phyloP scores from a whole-genome alignment of 2,888 invertebrate genomes.

The Drosophila phalerata region DNA sequence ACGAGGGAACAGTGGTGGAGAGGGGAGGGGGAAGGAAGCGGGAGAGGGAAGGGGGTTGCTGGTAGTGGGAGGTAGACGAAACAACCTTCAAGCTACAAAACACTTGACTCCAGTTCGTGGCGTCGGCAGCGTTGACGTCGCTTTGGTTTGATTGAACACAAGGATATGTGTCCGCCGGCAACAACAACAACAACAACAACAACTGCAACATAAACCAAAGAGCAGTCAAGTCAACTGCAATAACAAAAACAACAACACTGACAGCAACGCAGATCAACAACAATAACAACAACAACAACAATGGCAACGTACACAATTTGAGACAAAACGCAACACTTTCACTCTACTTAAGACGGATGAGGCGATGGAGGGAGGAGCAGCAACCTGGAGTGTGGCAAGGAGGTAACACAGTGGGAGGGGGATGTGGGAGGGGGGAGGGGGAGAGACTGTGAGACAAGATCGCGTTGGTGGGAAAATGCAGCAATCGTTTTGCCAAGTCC shows the following conservation, averaged over 20 bases:
- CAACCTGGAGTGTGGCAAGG: not conserved
- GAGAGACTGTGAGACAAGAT: constrained; percentile 59
- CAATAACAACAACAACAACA: constrained; percentile 37
- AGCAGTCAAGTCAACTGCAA: constrained; percentile 55
- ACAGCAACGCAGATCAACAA: constrained; percentile 56
- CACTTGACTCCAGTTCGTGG: constrained; percentile 66
- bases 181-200: constrained; percentile 25
- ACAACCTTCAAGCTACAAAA: constrained; percentile 80
- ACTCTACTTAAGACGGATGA: constrained; percentile 78
- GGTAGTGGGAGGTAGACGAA: constrained; percentile 72
- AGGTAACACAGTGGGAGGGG: not conserved
- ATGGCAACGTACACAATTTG: constrained; percentile 60
- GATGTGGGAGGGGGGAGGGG: not conserved
- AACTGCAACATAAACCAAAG: constrained; percentile 56
- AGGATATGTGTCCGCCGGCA: constrained; percentile 68
- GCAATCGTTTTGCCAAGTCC: constrained; percentile 57
- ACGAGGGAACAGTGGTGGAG: not conserved
- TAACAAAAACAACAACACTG: constrained; percentile 38
- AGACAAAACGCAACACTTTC: constrained; percentile 80
- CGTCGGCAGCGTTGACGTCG: constrained; percentile 57
- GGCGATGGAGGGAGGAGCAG: constrained; percentile 60
- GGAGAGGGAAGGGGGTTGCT: not conserved
- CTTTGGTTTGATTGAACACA: constrained; percentile 71
- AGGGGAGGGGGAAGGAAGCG: not conserved
- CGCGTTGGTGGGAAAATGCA: constrained; percentile 78